Base-by-base conservation (phyloP, 2,888 invertebrate genomes). In the Octonoba sinensis region DNA sequence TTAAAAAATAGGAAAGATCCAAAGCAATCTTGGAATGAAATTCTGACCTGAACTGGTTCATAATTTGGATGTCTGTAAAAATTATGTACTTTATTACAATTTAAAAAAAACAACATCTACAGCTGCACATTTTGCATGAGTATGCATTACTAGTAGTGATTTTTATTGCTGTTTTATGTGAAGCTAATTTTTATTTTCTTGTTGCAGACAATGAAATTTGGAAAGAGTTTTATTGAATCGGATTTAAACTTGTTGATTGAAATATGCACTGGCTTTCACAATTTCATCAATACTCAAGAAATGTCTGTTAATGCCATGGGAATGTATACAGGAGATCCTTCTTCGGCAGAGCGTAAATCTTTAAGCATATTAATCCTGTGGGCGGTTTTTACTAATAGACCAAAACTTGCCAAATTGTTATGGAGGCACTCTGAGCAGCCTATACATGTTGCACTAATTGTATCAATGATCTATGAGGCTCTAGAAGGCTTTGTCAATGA, bases 371-470 rank as follows among this genome's bases (percentile, higher is more conserved):
- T 88, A 62, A 87, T 88, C 49, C 84, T 88, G 16, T 88, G 88
- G 88, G 87, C 88, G 8, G 87, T 87, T 6, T 83, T 88, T 62
- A 87, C 87, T 77, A 87, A 87, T 82, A 84, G 87, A 20, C 85
- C 86, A 13, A 86, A 87, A 69, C 85, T 88, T 57, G 88, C 87
- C 12, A 87, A 88, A 78, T 83, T 87, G 13, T 79, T 88, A 20
- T 88, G 88, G 88, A 86, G 87, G 70, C 84, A 86, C 49, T 87
- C 87, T 47, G 87, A 87, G 54, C 87, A 88, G 67, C 88, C 88
- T 0, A 87, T 88, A 46, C 87, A 88, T 44, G 82, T 88, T 49
- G 88, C 88, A 22, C 85, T 88, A 3, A 86, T 88, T 16, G 85
- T 87, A 75, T 87, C 87, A 71, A 86, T 87, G 78, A 86, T 88